These are phyloP conservation scores for Drosophila navojoa DNA, from an alignment of 1,140 invertebrate genomes.

Conservation along the genomic window DNA sequence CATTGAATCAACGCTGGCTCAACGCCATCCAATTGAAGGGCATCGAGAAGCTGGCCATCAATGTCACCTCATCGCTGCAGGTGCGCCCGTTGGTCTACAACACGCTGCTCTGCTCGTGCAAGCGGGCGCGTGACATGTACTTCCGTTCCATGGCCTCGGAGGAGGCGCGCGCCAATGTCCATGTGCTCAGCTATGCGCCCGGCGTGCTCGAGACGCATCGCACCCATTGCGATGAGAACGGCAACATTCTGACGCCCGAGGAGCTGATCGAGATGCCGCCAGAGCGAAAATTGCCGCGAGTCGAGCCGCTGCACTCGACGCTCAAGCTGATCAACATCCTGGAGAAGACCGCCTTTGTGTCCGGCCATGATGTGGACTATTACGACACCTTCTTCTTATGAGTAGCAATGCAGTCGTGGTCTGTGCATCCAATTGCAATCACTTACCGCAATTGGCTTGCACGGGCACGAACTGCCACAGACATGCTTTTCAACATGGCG, in stretches of 20 bases:
- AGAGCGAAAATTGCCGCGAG: conserved; percentile 34
- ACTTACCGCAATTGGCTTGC: conserved; percentile 13
- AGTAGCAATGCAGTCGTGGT: conserved; percentile 70
- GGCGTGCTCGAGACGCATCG: conserved; percentile 94
- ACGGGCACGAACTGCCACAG: conserved; percentile 36
- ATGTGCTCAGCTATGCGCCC: conserved; percentile 95
- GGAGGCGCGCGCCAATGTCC: conserved; percentile 87
- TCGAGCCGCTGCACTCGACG: conserved; percentile 56
- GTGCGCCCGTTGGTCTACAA: conserved; percentile 90
- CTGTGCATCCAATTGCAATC: conserved; percentile 12
- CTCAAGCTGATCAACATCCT: conserved; percentile 77
- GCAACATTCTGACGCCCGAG: conserved; percentile 56
- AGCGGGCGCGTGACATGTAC: conserved; percentile 95
- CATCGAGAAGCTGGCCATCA: conserved; percentile 87
- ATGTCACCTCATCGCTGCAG: conserved; percentile 95
- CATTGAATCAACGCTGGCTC: conserved; percentile 91
- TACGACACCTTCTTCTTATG: conserved; percentile 80
- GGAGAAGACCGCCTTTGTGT: conserved; percentile 72
- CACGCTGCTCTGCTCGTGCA: conserved; percentile 92
- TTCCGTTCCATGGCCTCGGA: conserved; percentile 91
- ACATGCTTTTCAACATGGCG: conserved; percentile 32
- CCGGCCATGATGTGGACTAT: conserved; percentile 79
- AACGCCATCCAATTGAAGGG: conserved; percentile 79
- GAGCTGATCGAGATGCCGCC: conserved; percentile 34
- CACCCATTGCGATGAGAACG: conserved; percentile 84